phyloP scores from a whole-genome alignment of 64 coral and sea anemone species.

The Montipora efflorescens region DNA sequence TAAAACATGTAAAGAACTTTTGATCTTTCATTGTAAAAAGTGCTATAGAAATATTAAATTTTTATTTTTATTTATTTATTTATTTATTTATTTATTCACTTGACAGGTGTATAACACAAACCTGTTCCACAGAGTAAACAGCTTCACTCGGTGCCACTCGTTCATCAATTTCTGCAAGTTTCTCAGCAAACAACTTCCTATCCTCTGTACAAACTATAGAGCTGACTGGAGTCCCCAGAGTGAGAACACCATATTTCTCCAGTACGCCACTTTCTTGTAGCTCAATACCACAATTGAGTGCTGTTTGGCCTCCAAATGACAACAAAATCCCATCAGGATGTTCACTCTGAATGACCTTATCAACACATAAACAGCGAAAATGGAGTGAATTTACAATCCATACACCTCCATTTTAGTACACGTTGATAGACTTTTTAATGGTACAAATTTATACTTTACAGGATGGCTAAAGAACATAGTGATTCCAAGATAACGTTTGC shows the following conservation, averaged over 20 bases:
- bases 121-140: constrained; percentile 85
- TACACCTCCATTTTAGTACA: background rate
- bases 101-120: background rate
- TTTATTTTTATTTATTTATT: no score
- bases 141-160: constrained; percentile 92
- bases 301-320: constrained; percentile 97
- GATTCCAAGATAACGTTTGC: no score
- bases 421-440: no score
- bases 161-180: constrained; percentile 86
- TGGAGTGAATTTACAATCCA: no score
- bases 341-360: constrained; percentile 97
- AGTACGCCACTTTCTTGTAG: constrained; percentile 84
- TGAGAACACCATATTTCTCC: constrained; percentile 76
- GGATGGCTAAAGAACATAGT: no score
- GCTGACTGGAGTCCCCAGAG: constrained; percentile 89
- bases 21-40: no score
- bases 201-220: constrained; percentile 94
- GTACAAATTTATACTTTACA: no score
- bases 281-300: constrained; percentile 93
- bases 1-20: no score
- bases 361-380: background rate
- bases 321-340: constrained; percentile 87
- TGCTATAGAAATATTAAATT: no score
- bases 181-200: constrained; percentile 93
- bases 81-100: no score